Percentiles rank a stretch among this genome's conserved stretches.
phyloP scores from a whole-genome alignment of 2,113 vertebrate genomes.

The Calyptommatus sinebrachiatus region DNA sequence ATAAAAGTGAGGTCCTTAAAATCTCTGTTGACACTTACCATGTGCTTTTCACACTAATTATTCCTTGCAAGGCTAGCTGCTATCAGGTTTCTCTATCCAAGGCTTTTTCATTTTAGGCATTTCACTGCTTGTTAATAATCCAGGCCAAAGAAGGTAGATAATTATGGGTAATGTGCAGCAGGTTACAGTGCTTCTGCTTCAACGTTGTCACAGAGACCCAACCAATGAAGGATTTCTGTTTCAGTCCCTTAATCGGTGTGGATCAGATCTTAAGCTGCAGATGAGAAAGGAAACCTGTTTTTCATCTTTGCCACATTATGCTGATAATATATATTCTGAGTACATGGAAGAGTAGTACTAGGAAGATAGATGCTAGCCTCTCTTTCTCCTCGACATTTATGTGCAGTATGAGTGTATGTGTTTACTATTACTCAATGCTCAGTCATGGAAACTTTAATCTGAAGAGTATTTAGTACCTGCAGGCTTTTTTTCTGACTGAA shows the following conservation, averaged over 20 bases:
- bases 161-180: background rate
- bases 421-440: background rate
- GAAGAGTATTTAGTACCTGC: background rate
- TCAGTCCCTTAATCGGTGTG: background rate
- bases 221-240: background rate
- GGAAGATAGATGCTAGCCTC: background rate
- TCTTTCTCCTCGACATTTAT: background rate
- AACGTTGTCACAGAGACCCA: background rate
- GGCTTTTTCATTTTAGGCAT: background rate
- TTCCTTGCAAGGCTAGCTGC: background rate
- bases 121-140: constrained; percentile 6
- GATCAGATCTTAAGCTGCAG: constrained; percentile 1
- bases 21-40: background rate
- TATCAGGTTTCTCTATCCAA: background rate
- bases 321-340: background rate
- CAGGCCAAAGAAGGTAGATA: background rate
- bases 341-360: background rate
- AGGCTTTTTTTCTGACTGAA: background rate
- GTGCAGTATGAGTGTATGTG: background rate
- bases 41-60: constrained; percentile 4
- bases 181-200: background rate
- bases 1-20: constrained; percentile 2
- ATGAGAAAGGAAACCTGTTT: background rate
- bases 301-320: background rate
- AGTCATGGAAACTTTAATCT: background rate